These are phyloP conservation scores for Aleiodes testaceus DNA, from an alignment of 2,888 invertebrate species.

Conservation along the genomic window DNA sequence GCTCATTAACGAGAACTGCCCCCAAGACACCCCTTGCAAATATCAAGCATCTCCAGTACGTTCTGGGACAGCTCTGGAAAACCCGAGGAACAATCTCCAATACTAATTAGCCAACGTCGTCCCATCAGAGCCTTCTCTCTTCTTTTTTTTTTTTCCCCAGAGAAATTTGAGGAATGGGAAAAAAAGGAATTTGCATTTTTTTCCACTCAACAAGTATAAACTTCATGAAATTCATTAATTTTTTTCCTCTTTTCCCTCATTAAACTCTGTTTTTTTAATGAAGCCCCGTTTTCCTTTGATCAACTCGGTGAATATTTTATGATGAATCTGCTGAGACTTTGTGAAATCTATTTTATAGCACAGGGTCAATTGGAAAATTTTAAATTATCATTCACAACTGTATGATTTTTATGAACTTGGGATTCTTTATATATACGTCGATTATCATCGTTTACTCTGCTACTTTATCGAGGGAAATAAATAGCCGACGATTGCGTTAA, in stretches of 20 bases:
- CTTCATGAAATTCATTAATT: neutral
- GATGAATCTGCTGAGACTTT: too few relatives aligned
- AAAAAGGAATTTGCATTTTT: slow-evolving; percentile 6
- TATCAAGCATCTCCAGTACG: slow-evolving; percentile 48
- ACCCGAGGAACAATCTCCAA: slow-evolving; percentile 51
- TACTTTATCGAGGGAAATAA: too few relatives aligned
- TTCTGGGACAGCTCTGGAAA: slow-evolving; percentile 44
- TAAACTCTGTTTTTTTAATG: too few relatives aligned
- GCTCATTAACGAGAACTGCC: slow-evolving; percentile 68
- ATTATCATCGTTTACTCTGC: too few relatives aligned
- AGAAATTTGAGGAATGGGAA: neutral
- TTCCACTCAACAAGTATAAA: neutral
- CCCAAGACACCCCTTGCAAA: slow-evolving; percentile 63
- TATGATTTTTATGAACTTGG: too few relatives aligned
- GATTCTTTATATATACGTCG: slow-evolving; percentile 1
- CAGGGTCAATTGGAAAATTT: too few relatives aligned
- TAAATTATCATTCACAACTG: too few relatives aligned
- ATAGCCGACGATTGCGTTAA: slow-evolving; percentile 37
- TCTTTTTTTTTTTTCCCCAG: slow-evolving; percentile 38
- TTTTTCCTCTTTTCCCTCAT: neutral
- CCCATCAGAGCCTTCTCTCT: slow-evolving; percentile 50
- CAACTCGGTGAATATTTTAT: too few relatives aligned
- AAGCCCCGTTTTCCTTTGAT: neutral
- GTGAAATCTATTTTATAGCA: too few relatives aligned
- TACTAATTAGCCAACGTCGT: slow-evolving; percentile 62